Percentiles rank a stretch among this genome's conserved stretches.
Conservation (phyloP, 2,113 vertebrate genomes). For the Oreocharis arfaki region DNA sequence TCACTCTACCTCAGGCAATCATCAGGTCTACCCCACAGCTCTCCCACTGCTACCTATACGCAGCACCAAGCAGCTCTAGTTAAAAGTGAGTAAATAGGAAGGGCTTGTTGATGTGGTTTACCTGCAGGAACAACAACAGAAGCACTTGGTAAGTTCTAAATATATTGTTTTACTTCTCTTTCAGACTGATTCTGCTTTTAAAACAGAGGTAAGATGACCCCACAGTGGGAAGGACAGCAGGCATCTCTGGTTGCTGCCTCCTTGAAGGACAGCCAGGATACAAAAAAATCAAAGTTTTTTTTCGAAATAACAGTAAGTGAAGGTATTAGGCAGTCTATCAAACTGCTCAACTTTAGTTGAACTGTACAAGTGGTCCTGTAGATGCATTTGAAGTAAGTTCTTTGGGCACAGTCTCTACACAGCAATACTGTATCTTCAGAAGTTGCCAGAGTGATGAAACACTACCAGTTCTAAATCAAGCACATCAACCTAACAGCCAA, state of each 20-base stretch:
- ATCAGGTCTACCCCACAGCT: not conserved
- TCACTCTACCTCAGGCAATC: not conserved
- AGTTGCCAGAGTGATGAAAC: not conserved
- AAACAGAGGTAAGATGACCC: not conserved
- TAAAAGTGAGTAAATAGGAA: not conserved
- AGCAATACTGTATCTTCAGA: not conserved
- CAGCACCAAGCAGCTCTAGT: not conserved
- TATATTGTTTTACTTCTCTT: not conserved
- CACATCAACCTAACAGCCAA: not conserved
- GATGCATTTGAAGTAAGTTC: not conserved
- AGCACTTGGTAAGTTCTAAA: not conserved
- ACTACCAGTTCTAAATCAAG: slow-evolving; percentile 32
- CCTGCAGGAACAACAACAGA: not conserved
- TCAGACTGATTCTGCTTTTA: not conserved
- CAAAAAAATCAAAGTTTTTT: not conserved
- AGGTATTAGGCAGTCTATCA: not conserved
- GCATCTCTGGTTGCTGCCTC: not conserved
- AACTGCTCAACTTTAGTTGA: not conserved
- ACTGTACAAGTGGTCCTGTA: not conserved
- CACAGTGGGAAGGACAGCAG: not conserved
- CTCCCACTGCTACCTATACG: not conserved
- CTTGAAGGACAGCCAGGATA: not conserved
- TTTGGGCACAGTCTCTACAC: not conserved
- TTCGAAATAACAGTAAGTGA: not conserved
- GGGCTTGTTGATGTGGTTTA: not conserved